These are phyloP conservation scores for Poecilia wingei DNA, from an alignment of 2,797 vertebrate species.

Conservation along the genomic window DNA sequence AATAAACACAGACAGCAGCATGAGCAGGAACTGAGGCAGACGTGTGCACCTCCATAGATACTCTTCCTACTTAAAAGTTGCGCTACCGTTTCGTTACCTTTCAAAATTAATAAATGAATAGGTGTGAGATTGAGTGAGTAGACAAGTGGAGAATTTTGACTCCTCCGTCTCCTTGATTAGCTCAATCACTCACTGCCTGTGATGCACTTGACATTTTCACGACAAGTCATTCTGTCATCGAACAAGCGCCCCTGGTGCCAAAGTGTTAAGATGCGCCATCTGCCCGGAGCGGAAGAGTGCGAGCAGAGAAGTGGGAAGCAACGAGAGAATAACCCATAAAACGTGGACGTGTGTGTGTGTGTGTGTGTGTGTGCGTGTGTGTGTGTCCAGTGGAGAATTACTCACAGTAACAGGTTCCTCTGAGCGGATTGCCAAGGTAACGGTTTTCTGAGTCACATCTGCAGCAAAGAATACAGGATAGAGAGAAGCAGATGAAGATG, in stretches of 20 bases:
- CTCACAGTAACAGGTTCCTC: constrained; percentile 97
- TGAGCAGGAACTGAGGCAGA: constrained; percentile 25
- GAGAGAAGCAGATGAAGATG: constrained; percentile 60
- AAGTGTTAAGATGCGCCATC: constrained; percentile 76
- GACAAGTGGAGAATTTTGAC: constrained; percentile 55
- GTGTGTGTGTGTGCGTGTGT: constrained; percentile 25
- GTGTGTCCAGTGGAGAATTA: constrained; percentile 73
- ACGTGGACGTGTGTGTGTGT: constrained; percentile 26
- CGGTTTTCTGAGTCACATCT: constrained; percentile 97
- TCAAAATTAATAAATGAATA: constrained; percentile 55
- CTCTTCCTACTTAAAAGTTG: constrained; percentile 12
- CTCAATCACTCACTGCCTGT: constrained; percentile 75
- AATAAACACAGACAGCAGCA: constrained; percentile 46
- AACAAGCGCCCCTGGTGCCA: constrained; percentile 72
- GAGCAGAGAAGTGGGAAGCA: constrained; percentile 21
- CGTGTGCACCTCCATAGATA: constrained; percentile 16
- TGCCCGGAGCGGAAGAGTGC: constrained; percentile 61
- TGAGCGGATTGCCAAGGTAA: constrained; percentile 93
- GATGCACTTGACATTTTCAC: constrained; percentile 79
- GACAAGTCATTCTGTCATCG: constrained; percentile 73
- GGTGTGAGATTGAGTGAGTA: constrained; percentile 51
- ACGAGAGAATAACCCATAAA: constrained; percentile 44
- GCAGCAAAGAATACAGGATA: constrained; percentile 67
- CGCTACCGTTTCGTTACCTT: constrained; percentile 51
- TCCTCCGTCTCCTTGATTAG: constrained; percentile 76